These are phyloP conservation scores for Euphonia xanthogaster DNA, from an alignment of 2,797 vertebrate genomes.

Conservation along the genomic window DNA sequence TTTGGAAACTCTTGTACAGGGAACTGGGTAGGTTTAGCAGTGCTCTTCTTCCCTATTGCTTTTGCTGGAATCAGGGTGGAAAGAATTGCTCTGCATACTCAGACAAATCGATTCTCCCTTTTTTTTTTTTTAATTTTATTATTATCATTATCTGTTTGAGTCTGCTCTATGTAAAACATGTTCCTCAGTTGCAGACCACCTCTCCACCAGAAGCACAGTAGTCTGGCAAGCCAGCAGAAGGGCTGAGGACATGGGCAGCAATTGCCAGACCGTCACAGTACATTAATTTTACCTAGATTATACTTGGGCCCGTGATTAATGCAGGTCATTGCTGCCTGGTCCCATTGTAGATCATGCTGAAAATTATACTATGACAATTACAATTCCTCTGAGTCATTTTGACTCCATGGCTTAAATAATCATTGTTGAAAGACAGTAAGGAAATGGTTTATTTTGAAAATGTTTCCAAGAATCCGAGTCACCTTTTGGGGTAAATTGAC, in stretches of 20 bases:
- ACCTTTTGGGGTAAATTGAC: not conserved
- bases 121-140: not conserved
- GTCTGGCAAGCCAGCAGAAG: not conserved
- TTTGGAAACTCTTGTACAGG: not conserved
- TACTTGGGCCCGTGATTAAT: slow-evolving; percentile 4
- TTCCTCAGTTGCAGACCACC: not conserved
- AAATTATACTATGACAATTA: slow-evolving; percentile 26
- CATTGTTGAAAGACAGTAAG: slow-evolving; percentile 12
- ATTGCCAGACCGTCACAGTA: not conserved
- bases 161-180: not conserved
- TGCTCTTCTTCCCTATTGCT: not conserved
- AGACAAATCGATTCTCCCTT: not conserved
- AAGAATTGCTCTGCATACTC: not conserved
- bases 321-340: not conserved
- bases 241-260: not conserved
- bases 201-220: not conserved
- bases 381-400: slow-evolving; percentile 32
- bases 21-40: not conserved
- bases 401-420: slow-evolving; percentile 3
- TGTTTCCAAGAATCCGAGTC: slow-evolving; percentile 24
- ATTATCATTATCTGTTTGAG: not conserved
- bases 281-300: slow-evolving; percentile 49
- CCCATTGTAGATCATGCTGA: slow-evolving; percentile 17
- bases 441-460: slow-evolving; percentile 17
- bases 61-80: not conserved